Evolutionary conservation across 2,113 vertebrate species (phyloP), one percentile per base, ranked within the genome.

Genomic region (Microcebus ravelobensis): DNA sequence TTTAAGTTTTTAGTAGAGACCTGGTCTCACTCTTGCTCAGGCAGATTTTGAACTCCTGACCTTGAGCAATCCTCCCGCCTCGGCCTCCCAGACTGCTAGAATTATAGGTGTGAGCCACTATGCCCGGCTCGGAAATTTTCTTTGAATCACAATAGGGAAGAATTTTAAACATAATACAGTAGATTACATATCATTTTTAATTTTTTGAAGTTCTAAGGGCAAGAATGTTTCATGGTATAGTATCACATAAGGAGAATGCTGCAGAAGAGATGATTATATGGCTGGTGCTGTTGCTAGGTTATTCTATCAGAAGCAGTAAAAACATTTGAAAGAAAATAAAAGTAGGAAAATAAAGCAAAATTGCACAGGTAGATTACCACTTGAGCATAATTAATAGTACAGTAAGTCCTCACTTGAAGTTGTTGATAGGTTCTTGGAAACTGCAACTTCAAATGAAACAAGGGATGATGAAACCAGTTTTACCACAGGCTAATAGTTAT

Each of bases 341-440:
- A 95, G 27, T n/a, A 83, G 39, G 25, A 88, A 86, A 73, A 77
- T 88, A 82, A 92, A 45, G 70, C 52, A 91, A 91, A 92, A 93
- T 77, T 65, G 74, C 20, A 81, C 82, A 70, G 73, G 6, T n/a
- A 81, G 57, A 48, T 90, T 76, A 94, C 9, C 59, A 13, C 10
- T 52, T 88, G 59, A 94, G 21, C 65, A 55, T 61, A 67, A 20
- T 70, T 74, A 90, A 42, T 39, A 81, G 12, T 52, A 31, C 8
- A 48, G 14, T 48, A 76, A 48, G 73, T 76, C 14, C 73, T 76
- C 42, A 48, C 73, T 18, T 76, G 48, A 29, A 74, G 27, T 31
- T 76, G 42, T 76, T 48, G 36, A 76, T 48, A 76, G 27, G 14
- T 76, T 76, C 73, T 18, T 48, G 15, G 73, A 76, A 45, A 76